Base-by-base conservation (phyloP, 1,140 invertebrate genomes). In the Drosophila repletoides region DNA sequence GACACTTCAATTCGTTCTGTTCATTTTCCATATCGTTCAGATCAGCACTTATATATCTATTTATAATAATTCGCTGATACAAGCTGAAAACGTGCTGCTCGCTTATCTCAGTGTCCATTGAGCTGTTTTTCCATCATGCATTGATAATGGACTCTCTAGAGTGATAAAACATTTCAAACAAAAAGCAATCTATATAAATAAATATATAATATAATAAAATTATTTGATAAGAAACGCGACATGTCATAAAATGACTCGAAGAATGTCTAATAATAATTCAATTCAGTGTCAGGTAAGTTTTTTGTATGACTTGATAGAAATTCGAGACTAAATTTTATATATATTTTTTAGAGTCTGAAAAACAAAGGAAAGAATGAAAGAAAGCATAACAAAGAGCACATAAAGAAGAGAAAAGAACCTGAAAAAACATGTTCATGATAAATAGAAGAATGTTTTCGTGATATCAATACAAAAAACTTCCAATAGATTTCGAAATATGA, bases 61-160 rank as follows among this genome's bases (percentile, higher is more conserved):
- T 9, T 17, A 29, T 46, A 22, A 17, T 1, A 26, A 24, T 15
- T 26, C 41, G 21, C 3, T 9, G 24, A 12, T 7, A 1, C 10
- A 15, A 14, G 15, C 28, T 45, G 45, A 36, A 34, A 36, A 52
- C 33, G 49, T 36, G 21, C 31, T 19, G 12, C 36, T 2, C 33
- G 33, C 21, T 52, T 52, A 52, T 52, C 56, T 12, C 31, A 36
- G 24, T 49, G 43, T 15, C 33, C 33, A 60, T 22, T 60, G 5
- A 24, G 19, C n/a, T 24, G 19, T 15, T 28, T 24, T 10, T 10
- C 15, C 21, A 31, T 34, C 2, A 28, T 46, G 19, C 21, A 24
- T 7, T 10, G 33, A 49, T 28, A 58, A 59, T 46, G 15, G 33
- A 6, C 14, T 10, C 7, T 15, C 24, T n/a, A n/a, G 22, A 6